Evolutionary conservation across 2,797 vertebrate genomes (phyloP), one percentile per base, ranked within the genome.

Genomic region (Perodicticus potto): DNA sequence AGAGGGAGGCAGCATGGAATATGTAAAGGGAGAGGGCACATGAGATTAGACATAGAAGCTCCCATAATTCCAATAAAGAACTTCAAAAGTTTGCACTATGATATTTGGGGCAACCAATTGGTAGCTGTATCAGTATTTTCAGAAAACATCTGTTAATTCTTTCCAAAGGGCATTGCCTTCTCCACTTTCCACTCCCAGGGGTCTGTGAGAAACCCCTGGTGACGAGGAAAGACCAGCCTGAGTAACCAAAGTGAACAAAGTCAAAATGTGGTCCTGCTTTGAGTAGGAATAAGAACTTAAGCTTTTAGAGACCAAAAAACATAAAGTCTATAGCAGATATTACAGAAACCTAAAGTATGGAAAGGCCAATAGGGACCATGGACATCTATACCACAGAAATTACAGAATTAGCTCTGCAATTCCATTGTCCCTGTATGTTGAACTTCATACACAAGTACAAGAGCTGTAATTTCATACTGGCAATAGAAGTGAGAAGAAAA

Each of bases 381-480:
- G 77, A 76, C 7, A 7, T 34, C 67, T 49, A 7, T 29, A 25
- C 12, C 25, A 14, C 14, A 80, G 87, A 92, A 53, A 80, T 11
- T 29, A 61, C 32, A 43, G 32, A 32, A 92, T 65, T 57, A n/a
- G 43, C 23, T 91, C n/a, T 45, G 57, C 73, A 72, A 32, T 43
- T 74, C 77, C 43, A 29, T 85, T 94, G 87, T 40, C 84, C 20
- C 37, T 59, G 53, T 12, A 27, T n/a, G 22, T 53, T 61, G 67
- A 86, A 76, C 53, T 40, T 84, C 89, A 53, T 23, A n/a, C 73
- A 27, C 78, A 80, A 65, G n/a, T 43, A 9, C 14, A 7, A 19
- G 74, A 65, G 63, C 55, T 91, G 14, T 94, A 63, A 67, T 87
- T 97, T 96, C 74, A 83, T 61, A 12, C 23, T 37, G 45, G 78